Percentiles rank a stretch among this genome's conserved stretches.
Evolutionary conservation across 2,888 invertebrate species (phyloP).

Genomic region (Hyposoter dolosus): DNA sequence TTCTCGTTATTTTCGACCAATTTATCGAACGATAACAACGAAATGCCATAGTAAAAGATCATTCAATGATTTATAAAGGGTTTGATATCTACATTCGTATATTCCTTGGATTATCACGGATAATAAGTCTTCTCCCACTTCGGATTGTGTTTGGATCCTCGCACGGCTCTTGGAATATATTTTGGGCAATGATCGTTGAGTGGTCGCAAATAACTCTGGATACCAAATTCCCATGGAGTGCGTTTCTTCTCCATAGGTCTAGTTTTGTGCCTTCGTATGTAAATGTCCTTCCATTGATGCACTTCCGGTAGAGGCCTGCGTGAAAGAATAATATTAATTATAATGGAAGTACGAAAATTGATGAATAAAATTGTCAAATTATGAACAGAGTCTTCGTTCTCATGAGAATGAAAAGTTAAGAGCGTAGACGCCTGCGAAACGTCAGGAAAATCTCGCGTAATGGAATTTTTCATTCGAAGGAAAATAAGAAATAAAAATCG

Average conservation of each 20-base stretch:
- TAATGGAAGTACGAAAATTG: slow-evolving; percentile 7
- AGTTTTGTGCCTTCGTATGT: slow-evolving; percentile 90
- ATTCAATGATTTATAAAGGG: slow-evolving; percentile 60
- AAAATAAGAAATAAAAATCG: not conserved
- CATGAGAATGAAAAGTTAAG: not conserved
- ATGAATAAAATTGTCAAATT: not conserved
- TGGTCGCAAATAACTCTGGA: slow-evolving; percentile 88
- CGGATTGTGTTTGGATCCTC: slow-evolving; percentile 85
- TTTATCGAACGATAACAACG: not conserved
- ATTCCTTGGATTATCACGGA: slow-evolving; percentile 84
- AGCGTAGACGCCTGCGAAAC: not conserved
- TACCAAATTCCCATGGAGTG: slow-evolving; percentile 89
- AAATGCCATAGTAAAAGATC: not conserved
- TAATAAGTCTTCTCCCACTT: slow-evolving; percentile 90
- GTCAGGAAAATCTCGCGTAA: not conserved
- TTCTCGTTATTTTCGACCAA: not conserved
- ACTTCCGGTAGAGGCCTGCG: slow-evolving; percentile 89
- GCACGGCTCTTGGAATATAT: slow-evolving; percentile 90
- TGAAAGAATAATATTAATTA: not conserved
- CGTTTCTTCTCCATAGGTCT: slow-evolving; percentile 89
- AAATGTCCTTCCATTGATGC: slow-evolving; percentile 93
- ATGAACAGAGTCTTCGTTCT: too few species aligned
- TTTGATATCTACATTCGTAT: slow-evolving; percentile 61
- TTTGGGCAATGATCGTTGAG: slow-evolving; percentile 89
- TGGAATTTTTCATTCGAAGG: not conserved